These are phyloP conservation scores for Hypolimnas misippus DNA, from an alignment of 2,888 invertebrate species.

Conservation along the genomic window DNA sequence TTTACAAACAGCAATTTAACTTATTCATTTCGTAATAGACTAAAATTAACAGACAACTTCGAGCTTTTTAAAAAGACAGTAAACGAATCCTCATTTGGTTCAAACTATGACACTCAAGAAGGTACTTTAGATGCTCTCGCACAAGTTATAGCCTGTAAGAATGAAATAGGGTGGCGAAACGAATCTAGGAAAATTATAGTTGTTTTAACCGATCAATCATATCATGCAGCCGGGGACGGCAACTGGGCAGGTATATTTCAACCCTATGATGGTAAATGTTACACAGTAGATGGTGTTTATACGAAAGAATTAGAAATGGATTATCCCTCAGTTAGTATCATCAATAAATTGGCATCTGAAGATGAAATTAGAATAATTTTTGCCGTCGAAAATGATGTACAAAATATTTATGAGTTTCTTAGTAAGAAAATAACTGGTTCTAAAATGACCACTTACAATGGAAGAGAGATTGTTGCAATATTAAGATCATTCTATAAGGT, in stretches of 20 bases:
- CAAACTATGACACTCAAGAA: constrained; percentile 88
- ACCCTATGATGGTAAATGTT: constrained; percentile 89
- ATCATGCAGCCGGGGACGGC: constrained; percentile 92
- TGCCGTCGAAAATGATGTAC: constrained; percentile 41
- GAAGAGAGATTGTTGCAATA: constrained; percentile 41
- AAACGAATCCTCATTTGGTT: constrained; percentile 67
- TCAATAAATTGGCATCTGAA: constrained; percentile 74
- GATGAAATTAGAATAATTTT: constrained; percentile 59
- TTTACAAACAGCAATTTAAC: constrained; percentile 43
- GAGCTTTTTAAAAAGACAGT: constrained; percentile 69
- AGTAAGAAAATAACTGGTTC: constrained; percentile 53
- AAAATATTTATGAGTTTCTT: constrained; percentile 49
- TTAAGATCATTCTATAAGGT: constrained; percentile 61
- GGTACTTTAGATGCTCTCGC: constrained; percentile 95
- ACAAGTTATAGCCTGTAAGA: constrained; percentile 87
- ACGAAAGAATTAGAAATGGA: constrained; percentile 85
- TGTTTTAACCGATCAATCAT: constrained; percentile 90
- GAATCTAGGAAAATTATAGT: constrained; percentile 90
- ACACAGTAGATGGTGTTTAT: constrained; percentile 82
- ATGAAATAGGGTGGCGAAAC: constrained; percentile 90
- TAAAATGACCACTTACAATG: constrained; percentile 34
- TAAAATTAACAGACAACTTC: constrained; percentile 85
- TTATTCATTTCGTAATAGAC: constrained; percentile 91
- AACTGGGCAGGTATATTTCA: constrained; percentile 85
- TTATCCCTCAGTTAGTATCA: constrained; percentile 90